Percentiles rank a stretch among this genome's conserved stretches.
phyloP scores from a whole-genome alignment of 37 sponge, comb jelly and placozoan genomes.

The Theonella swinhoei region DNA sequence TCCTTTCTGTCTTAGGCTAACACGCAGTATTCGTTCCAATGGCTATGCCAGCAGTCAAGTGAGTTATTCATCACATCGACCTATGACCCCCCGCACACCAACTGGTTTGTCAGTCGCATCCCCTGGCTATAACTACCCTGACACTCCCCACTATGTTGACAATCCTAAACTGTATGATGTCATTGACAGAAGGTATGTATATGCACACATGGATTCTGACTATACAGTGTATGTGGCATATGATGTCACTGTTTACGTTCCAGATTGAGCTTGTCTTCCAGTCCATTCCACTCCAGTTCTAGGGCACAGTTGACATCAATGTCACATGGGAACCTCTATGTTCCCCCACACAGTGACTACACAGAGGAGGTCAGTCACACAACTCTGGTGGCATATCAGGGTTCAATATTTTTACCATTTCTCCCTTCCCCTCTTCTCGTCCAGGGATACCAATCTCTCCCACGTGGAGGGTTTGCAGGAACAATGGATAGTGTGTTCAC shows the following conservation, averaged over 20 bases:
- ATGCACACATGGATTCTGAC: no score
- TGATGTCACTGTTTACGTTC: background rate
- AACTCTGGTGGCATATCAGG: no score
- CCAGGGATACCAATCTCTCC: background rate
- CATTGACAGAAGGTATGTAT: no score
- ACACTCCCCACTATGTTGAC: background rate
- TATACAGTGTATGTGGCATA: no score
- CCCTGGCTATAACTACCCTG: background rate
- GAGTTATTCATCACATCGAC: background rate
- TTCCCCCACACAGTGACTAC: background rate
- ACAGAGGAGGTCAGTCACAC: background rate
- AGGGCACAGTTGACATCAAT: background rate
- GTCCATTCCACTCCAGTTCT: background rate
- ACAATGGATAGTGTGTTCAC: background rate
- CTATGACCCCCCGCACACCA: background rate
- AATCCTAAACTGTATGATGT: no score
- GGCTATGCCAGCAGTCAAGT: background rate
- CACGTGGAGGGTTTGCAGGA: no score
- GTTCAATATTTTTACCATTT: background rate
- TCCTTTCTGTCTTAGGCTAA: no score
- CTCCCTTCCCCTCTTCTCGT: background rate
- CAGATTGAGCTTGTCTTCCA: background rate
- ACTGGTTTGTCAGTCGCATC: background rate
- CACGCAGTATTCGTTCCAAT: background rate
- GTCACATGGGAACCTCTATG: background rate